Percentiles rank a stretch among this genome's conserved stretches.
Conservation (phyloP, 37 sponge, comb jelly and placozoan species). For the Chondrosia reniformis region DNA sequence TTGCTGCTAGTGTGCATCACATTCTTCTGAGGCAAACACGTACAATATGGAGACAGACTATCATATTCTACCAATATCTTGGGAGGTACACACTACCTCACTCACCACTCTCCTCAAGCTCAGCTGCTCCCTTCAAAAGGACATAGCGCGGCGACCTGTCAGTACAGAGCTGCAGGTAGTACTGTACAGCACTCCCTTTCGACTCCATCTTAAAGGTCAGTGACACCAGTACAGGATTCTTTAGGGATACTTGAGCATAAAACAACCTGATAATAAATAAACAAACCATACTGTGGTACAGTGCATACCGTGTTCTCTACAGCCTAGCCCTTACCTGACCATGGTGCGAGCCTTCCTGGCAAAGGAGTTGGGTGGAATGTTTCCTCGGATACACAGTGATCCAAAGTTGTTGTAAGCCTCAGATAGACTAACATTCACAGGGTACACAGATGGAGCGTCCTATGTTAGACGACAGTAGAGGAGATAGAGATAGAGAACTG, state of each 20-base stretch:
- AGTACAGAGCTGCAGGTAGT: constrained; percentile 53
- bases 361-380: neutral
- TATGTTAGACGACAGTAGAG: too few species aligned
- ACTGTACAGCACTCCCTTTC: neutral
- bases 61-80: too few species aligned
- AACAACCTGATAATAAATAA: too few species aligned
- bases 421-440: constrained; percentile 29
- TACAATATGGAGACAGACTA: too few species aligned
- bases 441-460: constrained; percentile 35
- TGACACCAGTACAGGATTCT: constrained; percentile 35
- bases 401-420: constrained; percentile 57
- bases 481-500: too few species aligned
- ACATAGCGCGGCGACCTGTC: constrained; percentile 31
- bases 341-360: constrained; percentile 14
- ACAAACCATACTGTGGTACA: too few species aligned
- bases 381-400: constrained; percentile 46
- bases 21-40: too few species aligned
- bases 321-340: constrained; percentile 20
- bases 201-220: constrained; percentile 40
- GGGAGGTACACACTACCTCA: neutral
- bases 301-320: neutral
- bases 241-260: constrained; percentile 35
- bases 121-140: constrained; percentile 28
- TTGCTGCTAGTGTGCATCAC: too few species aligned
- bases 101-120: neutral